phyloP scores from a whole-genome alignment of 2,888 invertebrate genomes.

The Muscina levida region DNA sequence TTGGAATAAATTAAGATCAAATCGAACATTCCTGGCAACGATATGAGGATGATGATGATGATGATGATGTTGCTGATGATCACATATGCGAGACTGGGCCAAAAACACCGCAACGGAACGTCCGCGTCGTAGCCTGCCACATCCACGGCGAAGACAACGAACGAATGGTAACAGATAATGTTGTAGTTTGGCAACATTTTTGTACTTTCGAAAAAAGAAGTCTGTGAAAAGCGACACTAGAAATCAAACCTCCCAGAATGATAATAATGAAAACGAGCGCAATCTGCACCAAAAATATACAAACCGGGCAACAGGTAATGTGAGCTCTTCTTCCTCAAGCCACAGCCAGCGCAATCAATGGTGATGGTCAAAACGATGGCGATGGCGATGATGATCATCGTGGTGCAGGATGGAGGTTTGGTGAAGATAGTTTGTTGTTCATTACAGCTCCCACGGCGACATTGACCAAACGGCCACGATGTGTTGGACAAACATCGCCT shows the following conservation, averaged over 20 bases:
- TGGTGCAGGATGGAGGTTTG: neutral
- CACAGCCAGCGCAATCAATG: slow-evolving; percentile 9
- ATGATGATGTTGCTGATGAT: no score
- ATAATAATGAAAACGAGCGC: slow-evolving; percentile 58
- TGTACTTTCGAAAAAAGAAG: slow-evolving; percentile 55
- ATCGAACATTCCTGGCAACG: slow-evolving; percentile 22
- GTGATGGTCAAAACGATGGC: neutral
- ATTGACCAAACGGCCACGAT: slow-evolving; percentile 51
- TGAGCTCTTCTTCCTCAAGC: slow-evolving; percentile 54
- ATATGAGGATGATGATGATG: no score
- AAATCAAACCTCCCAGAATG: slow-evolving; percentile 55
- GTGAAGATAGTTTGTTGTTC: slow-evolving; percentile 6
- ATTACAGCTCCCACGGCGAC: slow-evolving; percentile 64
- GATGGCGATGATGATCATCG: neutral
- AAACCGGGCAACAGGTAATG: slow-evolving; percentile 53
- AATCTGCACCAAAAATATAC: slow-evolving; percentile 22
- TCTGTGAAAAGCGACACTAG: slow-evolving; percentile 40
- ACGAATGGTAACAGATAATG: slow-evolving; percentile 59
- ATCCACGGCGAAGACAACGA: slow-evolving; percentile 22
- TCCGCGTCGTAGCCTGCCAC: neutral
- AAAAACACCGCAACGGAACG: neutral
- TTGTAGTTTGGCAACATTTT: slow-evolving; percentile 61
- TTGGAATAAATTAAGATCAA: slow-evolving; percentile 24
- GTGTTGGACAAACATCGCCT: slow-evolving; percentile 35
- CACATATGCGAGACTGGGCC: neutral